These are phyloP conservation scores for Drosophila neocordata DNA, from an alignment of 1,140 invertebrate genomes.

Conservation along the genomic window DNA sequence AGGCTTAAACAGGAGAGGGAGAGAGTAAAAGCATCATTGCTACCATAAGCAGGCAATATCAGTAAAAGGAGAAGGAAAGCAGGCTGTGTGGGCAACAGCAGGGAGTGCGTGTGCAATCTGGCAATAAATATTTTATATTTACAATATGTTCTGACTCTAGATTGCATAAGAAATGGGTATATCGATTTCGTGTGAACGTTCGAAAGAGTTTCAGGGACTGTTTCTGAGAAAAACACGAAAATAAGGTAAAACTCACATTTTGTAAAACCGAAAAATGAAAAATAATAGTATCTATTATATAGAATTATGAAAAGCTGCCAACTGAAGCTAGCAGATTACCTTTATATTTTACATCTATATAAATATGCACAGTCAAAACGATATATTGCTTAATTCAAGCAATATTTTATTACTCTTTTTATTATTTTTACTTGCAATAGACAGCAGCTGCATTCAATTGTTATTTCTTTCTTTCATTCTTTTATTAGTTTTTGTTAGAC, in stretches of 20 bases:
- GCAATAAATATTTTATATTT: slow-evolving; percentile 77
- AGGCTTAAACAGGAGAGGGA: neutral
- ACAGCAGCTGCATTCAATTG: too few species aligned
- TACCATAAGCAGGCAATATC: slow-evolving; percentile 2
- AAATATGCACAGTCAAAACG: neutral
- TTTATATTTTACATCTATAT: neutral
- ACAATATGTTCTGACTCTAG: slow-evolving; percentile 46
- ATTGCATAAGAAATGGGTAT: slow-evolving; percentile 15
- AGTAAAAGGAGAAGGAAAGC: slow-evolving; percentile 5
- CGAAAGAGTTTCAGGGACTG: slow-evolving; percentile 20
- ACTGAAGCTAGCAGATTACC: neutral
- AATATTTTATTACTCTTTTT: neutral
- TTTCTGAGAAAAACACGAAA: neutral
- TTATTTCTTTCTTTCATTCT: too few species aligned
- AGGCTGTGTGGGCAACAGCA: slow-evolving; percentile 1
- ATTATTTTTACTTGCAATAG: neutral
- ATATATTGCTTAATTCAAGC: neutral
- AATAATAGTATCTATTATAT: neutral
- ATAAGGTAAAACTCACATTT: neutral
- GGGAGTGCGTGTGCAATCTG: slow-evolving; percentile 65
- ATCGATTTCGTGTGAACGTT: slow-evolving; percentile 30
- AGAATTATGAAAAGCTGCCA: neutral
- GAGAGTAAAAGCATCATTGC: neutral
- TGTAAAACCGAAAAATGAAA: neutral
- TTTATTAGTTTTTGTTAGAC: too few species aligned